These are phyloP conservation scores for zebrafish (Danio rerio) DNA, from an alignment of 2,113 vertebrate genomes.

Conservation along the genomic window GRCz12tu NC_133193.1:15391501-15392000, in stretches of 20 bases:
- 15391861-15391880: not conserved
- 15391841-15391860: conserved; percentile 14
- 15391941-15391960: conserved; percentile 51
- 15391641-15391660: conserved; percentile 7
- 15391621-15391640: conserved; percentile 7
- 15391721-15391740: conserved; percentile 16
- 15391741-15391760: conserved; percentile 4
- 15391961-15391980: conserved; percentile 67
- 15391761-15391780: not conserved
- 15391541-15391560: conserved; percentile 5
- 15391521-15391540: not conserved
- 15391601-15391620: conserved; percentile 6
- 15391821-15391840: not conserved
- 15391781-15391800: not conserved
- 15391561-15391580: conserved; percentile 25
- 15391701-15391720: not conserved
- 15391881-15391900: not conserved
- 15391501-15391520: not conserved
- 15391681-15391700: not conserved
- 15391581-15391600: conserved; percentile 43
- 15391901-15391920: conserved; percentile 10
- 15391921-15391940: conserved; percentile 19
- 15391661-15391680: conserved; percentile 19
- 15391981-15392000: conserved; percentile 73
- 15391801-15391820: conserved; percentile 4